Evolutionary conservation across 2,888 invertebrate genomes (phyloP).

Genomic region (Tetrapedia diversipes): DNA sequence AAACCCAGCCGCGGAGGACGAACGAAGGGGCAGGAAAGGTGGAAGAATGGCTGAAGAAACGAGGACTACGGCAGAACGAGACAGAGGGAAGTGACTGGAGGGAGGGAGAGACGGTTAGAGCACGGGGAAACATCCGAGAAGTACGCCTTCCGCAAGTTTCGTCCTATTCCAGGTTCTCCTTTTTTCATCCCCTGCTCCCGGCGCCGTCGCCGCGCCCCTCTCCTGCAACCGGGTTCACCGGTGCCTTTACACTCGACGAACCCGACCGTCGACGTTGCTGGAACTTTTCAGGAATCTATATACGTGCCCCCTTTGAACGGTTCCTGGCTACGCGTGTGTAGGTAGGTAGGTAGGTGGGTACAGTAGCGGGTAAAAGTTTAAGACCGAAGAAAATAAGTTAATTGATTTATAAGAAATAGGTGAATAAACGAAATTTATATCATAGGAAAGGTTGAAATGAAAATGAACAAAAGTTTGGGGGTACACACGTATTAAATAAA

Average conservation of each 20-base stretch:
- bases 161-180: slow-evolving; percentile 58
- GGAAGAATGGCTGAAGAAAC: slow-evolving; percentile 14
- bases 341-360: slow-evolving; percentile 9
- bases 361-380: slow-evolving; percentile 54
- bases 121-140: slow-evolving; percentile 69
- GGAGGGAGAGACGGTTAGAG: slow-evolving; percentile 38
- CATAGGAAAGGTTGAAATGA: too few relatives aligned
- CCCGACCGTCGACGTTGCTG: slow-evolving; percentile 33
- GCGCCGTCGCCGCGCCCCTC: not conserved
- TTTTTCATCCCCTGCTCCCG: slow-evolving; percentile 29
- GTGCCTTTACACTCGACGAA: slow-evolving; percentile 20
- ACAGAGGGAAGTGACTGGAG: slow-evolving; percentile 7
- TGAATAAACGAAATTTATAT: slow-evolving; percentile 62
- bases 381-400: slow-evolving; percentile 65
- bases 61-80: not conserved
- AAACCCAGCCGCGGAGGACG: too few relatives aligned
- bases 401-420: slow-evolving; percentile 69
- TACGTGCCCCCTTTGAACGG: slow-evolving; percentile 56
- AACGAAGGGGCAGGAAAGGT: slow-evolving; percentile 14
- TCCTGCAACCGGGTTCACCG: not conserved
- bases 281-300: slow-evolving; percentile 69
- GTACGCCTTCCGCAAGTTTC: slow-evolving; percentile 66
- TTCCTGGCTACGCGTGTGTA: too few relatives aligned
- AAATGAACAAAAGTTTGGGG: too few relatives aligned
- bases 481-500: too few relatives aligned